Evolutionary conservation across 2,888 invertebrate genomes (phyloP), one percentile per base, ranked within the genome.

Genomic region (Drosophila maculinotata): DNA sequence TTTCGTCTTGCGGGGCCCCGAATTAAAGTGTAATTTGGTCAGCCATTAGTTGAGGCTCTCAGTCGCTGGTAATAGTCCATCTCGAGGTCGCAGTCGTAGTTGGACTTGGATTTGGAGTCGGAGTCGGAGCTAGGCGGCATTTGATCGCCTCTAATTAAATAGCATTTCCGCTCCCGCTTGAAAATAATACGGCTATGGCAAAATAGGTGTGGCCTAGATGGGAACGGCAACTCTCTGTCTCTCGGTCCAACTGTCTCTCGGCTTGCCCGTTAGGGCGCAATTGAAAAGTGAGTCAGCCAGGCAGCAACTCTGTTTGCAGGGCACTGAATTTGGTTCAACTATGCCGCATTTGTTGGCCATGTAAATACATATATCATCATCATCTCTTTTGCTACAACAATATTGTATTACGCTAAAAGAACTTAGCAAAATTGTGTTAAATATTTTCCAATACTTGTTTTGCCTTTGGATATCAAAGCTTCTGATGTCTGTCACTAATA

Each of bases 21-120:
- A 84, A 84, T 84, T 82, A 84, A 86, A 84, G 87, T 86, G 87
- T 86, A 84, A 84, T 84, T 84, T 84, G 79, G 81, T 84, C 77
- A 79, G 79, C 81, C 84, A 83, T 83, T 83, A 83, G 76, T 75
- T 56, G 54, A 44, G 30, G 31, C 41, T 42, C 17, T 26, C 65
- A 58, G 49, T 35, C 36, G 20, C 59, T 41, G 30, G 42, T 59
- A 42, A 48, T 52, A 66, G 67, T 66, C 67, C 39, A 67, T 52
- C 68, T 41, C 48, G 60, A 62, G 53, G 56, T 57, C 56, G 68
- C 51, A 41, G 36, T 64, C 33, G 15, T 9, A 48, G 17, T 33
- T 5, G 12, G 6, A 48, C 1, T 48, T 9, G 20, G 2, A 53
- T 15, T 57, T n/a, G 30, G 20, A 68, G 47, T 28, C 15, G 25